Conservation (phyloP, 2,797 vertebrate species). For the Poliocrania exsul region DNA sequence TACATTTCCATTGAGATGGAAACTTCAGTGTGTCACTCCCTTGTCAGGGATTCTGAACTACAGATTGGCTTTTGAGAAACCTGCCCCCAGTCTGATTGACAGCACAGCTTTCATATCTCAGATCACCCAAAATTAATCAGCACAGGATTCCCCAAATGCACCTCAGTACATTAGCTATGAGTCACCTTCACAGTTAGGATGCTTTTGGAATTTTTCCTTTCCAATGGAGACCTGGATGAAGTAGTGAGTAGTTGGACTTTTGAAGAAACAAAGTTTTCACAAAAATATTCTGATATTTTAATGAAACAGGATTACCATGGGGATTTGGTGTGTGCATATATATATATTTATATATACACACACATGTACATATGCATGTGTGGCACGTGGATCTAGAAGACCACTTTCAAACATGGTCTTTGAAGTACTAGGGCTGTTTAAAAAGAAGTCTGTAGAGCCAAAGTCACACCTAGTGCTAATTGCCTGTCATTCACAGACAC, state of each 20-base stretch:
- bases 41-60: background rate
- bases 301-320: background rate
- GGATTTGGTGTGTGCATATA: background rate
- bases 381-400: background rate
- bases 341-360: rapidly evolving
- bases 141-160: background rate
- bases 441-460: background rate
- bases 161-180: background rate
- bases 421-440: background rate
- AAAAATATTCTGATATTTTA: background rate
- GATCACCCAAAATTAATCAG: background rate
- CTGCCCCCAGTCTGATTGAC: background rate
- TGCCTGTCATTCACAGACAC: background rate
- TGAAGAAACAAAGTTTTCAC: background rate
- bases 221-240: background rate
- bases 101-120: background rate
- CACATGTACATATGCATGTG: rapidly evolving
- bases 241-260: background rate
- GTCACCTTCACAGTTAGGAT: background rate
- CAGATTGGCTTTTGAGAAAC: background rate
- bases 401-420: background rate
- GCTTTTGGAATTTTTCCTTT: background rate
- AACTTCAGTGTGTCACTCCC: background rate
- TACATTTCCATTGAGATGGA: background rate
- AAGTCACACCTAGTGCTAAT: background rate